These are phyloP conservation scores for Celastrina argiolus DNA, from an alignment of 2,888 invertebrate species.

Conservation along the genomic window DNA sequence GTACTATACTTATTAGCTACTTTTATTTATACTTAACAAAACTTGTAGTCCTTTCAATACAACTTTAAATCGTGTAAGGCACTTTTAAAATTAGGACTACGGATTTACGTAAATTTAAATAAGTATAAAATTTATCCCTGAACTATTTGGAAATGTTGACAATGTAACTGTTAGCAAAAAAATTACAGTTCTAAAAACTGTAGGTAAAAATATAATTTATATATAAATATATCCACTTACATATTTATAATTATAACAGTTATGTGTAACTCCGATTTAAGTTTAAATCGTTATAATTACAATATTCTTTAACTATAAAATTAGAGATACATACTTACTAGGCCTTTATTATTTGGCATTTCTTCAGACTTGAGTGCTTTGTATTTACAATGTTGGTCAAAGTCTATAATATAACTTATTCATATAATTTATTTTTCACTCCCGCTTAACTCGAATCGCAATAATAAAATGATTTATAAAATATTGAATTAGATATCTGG, in stretches of 20 bases:
- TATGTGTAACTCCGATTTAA: no score
- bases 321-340: neutral
- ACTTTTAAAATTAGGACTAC: neutral
- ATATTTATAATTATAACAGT: no score
- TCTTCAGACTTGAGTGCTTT: constrained; percentile 8
- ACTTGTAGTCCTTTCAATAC: neutral
- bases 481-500: no score
- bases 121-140: neutral
- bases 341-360: constrained; percentile 8
- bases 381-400: neutral
- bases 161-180: neutral
- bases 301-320: neutral
- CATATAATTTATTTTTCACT: neutral
- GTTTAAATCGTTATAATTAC: neutral
- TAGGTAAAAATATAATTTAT: no score
- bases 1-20: neutral
- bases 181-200: no score
- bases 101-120: neutral
- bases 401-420: neutral
- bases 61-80: neutral
- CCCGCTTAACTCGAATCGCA: neutral
- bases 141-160: no score
- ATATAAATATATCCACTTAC: no score
- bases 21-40: neutral
- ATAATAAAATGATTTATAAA: neutral